phyloP scores from a whole-genome alignment of 2,113 vertebrate genomes.

The Psophia crepitans region DNA sequence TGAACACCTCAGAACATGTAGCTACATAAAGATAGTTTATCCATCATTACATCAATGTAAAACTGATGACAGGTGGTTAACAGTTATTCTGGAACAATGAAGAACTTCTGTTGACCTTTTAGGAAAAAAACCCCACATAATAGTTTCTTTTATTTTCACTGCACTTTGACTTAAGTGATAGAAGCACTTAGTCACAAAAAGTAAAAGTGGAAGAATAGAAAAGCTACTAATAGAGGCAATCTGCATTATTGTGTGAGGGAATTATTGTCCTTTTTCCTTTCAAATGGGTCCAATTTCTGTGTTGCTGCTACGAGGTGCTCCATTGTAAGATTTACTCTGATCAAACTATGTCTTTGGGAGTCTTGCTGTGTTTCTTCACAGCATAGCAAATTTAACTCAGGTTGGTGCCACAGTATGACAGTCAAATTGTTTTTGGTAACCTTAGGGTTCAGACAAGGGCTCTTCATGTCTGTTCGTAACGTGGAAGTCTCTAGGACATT shows the following conservation, averaged over 20 bases:
- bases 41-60: not conserved
- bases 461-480: not conserved
- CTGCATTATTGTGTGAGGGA: not conserved
- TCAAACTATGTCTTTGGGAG: not conserved
- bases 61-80: not conserved
- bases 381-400: not conserved
- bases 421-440: not conserved
- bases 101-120: not conserved
- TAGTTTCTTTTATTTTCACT: not conserved
- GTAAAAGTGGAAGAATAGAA: not conserved
- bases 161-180: not conserved
- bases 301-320: not conserved
- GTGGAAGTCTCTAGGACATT: not conserved
- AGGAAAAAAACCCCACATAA: not conserved
- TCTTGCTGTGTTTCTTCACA: not conserved
- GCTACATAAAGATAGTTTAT: not conserved
- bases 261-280: not conserved
- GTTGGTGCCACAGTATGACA: not conserved
- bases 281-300: not conserved
- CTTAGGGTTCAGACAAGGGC: not conserved
- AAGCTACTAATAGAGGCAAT: not conserved
- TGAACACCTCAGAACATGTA: not conserved
- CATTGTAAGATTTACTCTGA: not conserved
- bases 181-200: not conserved
- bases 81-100: not conserved